Percentiles rank a stretch among this genome's conserved stretches.
Evolutionary conservation across 2,113 vertebrate species (phyloP).

Genomic region (Scomber scombrus): DNA sequence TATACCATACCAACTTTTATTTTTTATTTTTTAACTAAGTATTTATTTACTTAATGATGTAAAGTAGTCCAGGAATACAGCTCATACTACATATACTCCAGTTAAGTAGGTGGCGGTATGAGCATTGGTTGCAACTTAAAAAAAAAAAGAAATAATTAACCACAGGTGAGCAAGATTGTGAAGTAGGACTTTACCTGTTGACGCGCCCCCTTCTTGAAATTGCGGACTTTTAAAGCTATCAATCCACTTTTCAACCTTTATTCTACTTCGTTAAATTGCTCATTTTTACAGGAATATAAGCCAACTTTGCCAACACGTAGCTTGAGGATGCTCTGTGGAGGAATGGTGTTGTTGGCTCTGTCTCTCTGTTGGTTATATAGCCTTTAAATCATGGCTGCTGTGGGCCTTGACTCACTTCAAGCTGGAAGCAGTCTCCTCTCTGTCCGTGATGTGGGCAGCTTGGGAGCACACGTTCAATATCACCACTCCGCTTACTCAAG

Average conservation of each 20-base stretch:
- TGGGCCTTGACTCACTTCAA: not conserved
- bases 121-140: too few species aligned
- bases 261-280: not conserved
- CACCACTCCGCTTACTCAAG: not conserved
- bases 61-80: too few species aligned
- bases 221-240: not conserved
- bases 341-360: constrained; percentile 9
- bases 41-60: too few species aligned
- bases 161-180: not conserved
- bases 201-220: not conserved
- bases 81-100: too few species aligned
- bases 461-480: not conserved
- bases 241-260: not conserved
- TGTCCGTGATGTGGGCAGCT: not conserved
- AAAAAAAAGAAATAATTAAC: not conserved
- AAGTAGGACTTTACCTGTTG: too few species aligned
- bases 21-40: too few species aligned
- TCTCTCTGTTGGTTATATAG: not conserved
- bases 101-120: too few species aligned
- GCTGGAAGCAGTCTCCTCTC: not conserved
- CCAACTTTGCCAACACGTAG: not conserved
- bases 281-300: not conserved
- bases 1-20: too few species aligned
- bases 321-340: not conserved
- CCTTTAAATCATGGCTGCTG: constrained; percentile 20